These are phyloP conservation scores for Macroramphosus scolopax DNA, from an alignment of 2,797 vertebrate species.

Conservation along the genomic window DNA sequence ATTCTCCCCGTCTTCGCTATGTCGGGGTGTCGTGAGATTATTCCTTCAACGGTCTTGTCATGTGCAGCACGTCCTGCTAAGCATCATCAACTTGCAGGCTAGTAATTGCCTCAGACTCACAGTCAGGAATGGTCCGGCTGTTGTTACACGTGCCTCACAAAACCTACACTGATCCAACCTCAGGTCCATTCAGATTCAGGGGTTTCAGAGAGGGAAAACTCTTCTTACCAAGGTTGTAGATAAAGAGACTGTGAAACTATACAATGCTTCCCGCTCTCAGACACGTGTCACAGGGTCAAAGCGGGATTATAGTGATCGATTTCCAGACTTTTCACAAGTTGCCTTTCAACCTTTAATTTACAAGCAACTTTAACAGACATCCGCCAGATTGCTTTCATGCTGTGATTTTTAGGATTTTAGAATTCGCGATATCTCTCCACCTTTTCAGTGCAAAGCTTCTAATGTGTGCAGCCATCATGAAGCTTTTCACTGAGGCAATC, in stretches of 20 bases:
- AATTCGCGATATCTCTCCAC: neutral
- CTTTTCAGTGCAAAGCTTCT: slow-evolving; percentile 10
- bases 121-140: too few relatives aligned
- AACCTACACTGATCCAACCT: neutral
- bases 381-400: too few relatives aligned
- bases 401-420: too few relatives aligned
- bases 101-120: too few relatives aligned
- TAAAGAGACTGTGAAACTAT: slow-evolving; percentile 1
- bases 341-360: slow-evolving; percentile 6
- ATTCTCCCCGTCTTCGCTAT: slow-evolving; percentile 5
- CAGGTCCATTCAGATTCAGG: neutral
- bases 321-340: slow-evolving; percentile 25
- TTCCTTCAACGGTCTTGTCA: too few relatives aligned
- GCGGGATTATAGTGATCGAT: slow-evolving; percentile 21
- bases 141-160: too few relatives aligned
- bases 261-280: slow-evolving; percentile 5
- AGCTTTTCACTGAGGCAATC: slow-evolving; percentile 49
- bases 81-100: too few relatives aligned
- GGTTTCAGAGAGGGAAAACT: slow-evolving; percentile 3
- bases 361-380: neutral
- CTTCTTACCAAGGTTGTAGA: slow-evolving; percentile 6
- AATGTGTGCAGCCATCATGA: slow-evolving; percentile 28
- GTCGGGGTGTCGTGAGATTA: slow-evolving; percentile 13
- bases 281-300: slow-evolving; percentile 8
- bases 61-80: too few relatives aligned